Conservation (phyloP, 2,797 vertebrate genomes). For the Scomberomorus guttatus region DNA sequence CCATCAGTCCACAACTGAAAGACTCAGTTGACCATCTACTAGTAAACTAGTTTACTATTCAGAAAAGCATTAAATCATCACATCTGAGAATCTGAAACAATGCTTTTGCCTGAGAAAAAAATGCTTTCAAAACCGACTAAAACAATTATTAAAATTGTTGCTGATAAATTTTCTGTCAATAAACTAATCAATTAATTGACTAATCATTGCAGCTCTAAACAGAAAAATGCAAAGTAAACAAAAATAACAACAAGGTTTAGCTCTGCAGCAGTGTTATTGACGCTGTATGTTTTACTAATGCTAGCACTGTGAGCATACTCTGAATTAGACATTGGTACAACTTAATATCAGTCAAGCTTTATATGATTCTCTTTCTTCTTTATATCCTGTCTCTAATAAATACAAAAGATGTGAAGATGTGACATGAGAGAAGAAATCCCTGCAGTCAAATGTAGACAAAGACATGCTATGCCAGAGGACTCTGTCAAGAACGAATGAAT, state of each 20-base stretch:
- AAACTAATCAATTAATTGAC: background rate
- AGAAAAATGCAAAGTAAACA: background rate
- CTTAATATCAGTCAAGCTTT: background rate
- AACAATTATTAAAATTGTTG: background rate
- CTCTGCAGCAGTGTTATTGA: background rate
- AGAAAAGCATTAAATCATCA: too few relatives aligned
- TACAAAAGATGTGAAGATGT: background rate
- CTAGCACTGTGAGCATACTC: background rate
- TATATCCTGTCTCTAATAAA: conserved; percentile 1
- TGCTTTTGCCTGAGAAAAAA: too few relatives aligned
- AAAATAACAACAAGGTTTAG: background rate
- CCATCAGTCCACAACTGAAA: too few relatives aligned
- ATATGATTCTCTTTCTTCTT: background rate
- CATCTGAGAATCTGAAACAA: too few relatives aligned
- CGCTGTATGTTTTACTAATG: background rate
- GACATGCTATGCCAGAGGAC: conserved; percentile 8
- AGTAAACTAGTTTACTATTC: too few relatives aligned
- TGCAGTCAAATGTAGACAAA: conserved; percentile 11
- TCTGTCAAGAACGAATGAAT: conserved; percentile 25
- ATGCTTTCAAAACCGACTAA: background rate
- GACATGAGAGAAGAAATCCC: conserved; percentile 7
- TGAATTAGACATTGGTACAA: background rate
- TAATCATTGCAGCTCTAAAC: background rate
- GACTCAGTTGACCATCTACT: too few relatives aligned
- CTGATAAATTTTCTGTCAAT: background rate